A percentile compares a stretch with the other conserved stretches of the same genome.
phyloP scores from a whole-genome alignment of 2,888 invertebrate species.

The Stictocephala bisonia region DNA sequence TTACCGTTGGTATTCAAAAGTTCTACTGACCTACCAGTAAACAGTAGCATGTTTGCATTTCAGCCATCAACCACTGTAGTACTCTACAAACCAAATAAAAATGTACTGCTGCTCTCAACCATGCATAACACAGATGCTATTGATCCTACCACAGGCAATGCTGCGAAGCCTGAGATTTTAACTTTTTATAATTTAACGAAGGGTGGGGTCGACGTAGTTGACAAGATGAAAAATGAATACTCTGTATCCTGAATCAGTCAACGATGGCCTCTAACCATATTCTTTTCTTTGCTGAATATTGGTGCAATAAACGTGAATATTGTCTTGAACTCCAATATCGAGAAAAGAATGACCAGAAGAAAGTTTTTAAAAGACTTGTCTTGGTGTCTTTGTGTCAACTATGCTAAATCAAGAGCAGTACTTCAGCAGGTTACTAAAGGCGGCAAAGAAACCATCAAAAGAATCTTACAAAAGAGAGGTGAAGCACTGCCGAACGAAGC shows the following conservation, averaged over 20 bases:
- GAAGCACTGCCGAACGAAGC: no score
- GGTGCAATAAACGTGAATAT: constrained; percentile 1
- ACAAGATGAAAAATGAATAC: constrained; percentile 9
- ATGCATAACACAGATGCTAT: neutral
- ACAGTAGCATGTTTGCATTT: neutral
- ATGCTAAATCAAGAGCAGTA: neutral
- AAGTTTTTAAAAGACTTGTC: no score
- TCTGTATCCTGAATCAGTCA: neutral
- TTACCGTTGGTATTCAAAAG: no score
- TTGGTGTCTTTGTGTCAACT: no score
- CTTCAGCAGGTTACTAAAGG: constrained; percentile 7
- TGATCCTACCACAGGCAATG: neutral
- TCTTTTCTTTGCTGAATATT: neutral
- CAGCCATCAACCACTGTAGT: neutral
- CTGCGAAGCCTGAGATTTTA: neutral
- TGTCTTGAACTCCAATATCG: no score
- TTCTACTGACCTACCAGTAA: no score
- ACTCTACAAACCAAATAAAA: neutral
- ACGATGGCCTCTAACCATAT: constrained; percentile 4
- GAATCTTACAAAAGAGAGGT: no score
- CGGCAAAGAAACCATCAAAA: no score
- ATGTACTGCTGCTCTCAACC: neutral
- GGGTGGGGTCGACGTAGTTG: constrained; percentile 1
- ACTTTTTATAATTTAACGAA: constrained; percentile 2
- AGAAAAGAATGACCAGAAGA: no score